Conservation (phyloP, 2,888 invertebrate species). For the Bellardia pandia region DNA sequence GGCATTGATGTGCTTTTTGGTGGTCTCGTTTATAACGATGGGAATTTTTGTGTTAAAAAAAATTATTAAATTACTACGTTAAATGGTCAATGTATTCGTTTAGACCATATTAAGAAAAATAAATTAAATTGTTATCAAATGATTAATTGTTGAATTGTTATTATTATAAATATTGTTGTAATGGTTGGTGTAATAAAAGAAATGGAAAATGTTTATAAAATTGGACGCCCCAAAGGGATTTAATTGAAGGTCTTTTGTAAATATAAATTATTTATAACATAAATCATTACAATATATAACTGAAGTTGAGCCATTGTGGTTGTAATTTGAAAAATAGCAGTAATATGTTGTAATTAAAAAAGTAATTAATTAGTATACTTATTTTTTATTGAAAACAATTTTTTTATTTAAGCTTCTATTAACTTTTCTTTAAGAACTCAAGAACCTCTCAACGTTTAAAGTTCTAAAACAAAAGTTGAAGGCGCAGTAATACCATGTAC, state of each 20-base stretch:
- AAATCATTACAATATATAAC: not conserved
- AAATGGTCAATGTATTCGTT: not conserved
- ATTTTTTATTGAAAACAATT: too few species aligned
- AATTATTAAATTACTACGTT: not conserved
- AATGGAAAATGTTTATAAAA: slow-evolving; percentile 9
- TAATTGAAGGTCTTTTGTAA: not conserved
- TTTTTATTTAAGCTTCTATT: too few species aligned
- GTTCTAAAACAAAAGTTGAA: too few species aligned
- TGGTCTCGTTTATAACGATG: slow-evolving; percentile 31
- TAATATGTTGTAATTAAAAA: too few species aligned
- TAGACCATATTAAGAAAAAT: not conserved
- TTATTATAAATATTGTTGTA: not conserved
- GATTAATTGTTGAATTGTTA: slow-evolving; percentile 38
- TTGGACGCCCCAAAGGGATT: not conserved
- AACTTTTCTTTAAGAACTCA: too few species aligned
- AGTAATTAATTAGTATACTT: too few species aligned
- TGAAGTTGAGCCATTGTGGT: too few species aligned
- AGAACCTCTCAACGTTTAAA: too few species aligned
- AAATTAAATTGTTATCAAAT: slow-evolving; percentile 30
- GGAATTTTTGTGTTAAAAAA: slow-evolving; percentile 35
- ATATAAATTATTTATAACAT: not conserved
- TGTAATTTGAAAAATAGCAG: too few species aligned
- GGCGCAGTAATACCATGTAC: too few species aligned
- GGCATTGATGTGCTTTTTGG: slow-evolving; percentile 39
- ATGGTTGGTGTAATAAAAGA: not conserved